These are phyloP conservation scores for Protobothrops flavoviridis DNA, from an alignment of 2,113 vertebrate genomes.

Conservation along the genomic window DNA sequence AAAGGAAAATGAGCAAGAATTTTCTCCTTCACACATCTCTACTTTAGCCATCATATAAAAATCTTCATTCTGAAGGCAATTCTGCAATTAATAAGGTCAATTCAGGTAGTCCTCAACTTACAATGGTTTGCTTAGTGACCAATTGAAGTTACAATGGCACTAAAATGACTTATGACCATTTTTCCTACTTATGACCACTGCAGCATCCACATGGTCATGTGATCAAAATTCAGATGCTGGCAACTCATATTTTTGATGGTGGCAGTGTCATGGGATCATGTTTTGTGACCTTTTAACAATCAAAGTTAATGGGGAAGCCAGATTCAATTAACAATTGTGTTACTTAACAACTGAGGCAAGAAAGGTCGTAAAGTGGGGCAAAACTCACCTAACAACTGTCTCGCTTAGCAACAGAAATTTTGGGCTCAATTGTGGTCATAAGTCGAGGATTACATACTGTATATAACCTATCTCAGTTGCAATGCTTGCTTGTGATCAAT, in stretches of 20 bases:
- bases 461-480: conserved; percentile 48
- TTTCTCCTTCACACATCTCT: conserved; percentile 8
- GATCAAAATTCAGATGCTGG: background rate
- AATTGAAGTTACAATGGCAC: too few relatives aligned
- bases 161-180: background rate
- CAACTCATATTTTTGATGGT: background rate
- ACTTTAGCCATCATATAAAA: conserved; percentile 10
- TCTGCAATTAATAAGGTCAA: conserved; percentile 45
- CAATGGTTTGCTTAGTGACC: too few relatives aligned
- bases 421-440: background rate
- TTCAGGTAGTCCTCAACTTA: conserved; percentile 9
- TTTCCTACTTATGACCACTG: background rate
- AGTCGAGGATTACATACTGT: background rate
- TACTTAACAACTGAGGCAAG: background rate
- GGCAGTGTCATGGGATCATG: background rate
- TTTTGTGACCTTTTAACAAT: background rate
- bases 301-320: background rate
- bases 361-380: background rate
- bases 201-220: background rate
- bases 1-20: background rate
- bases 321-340: background rate
- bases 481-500: conserved; percentile 52
- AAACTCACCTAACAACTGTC: background rate
- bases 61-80: conserved; percentile 43
- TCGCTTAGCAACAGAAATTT: too few relatives aligned